These are phyloP conservation scores for Mesoligia furuncula DNA, from an alignment of 2,888 invertebrate species.

Conservation along the genomic window DNA sequence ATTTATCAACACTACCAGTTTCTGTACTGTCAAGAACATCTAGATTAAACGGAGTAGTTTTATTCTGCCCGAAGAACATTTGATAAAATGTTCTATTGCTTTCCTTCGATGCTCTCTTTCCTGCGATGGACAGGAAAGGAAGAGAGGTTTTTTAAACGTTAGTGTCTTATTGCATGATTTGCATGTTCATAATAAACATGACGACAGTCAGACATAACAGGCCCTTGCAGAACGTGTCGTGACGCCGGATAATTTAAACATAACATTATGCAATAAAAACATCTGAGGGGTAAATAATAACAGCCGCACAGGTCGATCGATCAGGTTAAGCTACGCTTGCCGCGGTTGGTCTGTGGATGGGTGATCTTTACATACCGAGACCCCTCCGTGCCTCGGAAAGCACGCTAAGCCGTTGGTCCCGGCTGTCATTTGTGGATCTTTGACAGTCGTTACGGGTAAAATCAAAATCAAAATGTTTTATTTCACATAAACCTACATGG, in stretches of 20 bases:
- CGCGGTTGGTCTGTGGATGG: no score
- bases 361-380: no score
- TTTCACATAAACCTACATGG: no score
- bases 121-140: background rate
- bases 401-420: no score
- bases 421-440: no score
- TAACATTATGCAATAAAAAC: conserved; percentile 14
- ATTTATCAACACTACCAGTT: background rate
- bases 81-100: background rate
- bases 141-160: background rate
- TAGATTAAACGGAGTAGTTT: background rate
- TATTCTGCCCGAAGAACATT: background rate
- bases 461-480: no score
- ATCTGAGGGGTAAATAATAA: background rate
- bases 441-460: no score
- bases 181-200: background rate
- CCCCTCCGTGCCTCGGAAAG: no score
- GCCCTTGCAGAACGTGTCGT: background rate
- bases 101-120: background rate
- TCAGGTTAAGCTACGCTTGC: no score
- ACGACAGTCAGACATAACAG: background rate
- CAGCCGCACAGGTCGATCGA: no score
- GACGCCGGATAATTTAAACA: conserved; percentile 4
- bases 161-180: background rate
- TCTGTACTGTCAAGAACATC: background rate